A percentile compares a stretch with the other conserved stretches of the same genome.
Conservation (phyloP, 2,797 vertebrate genomes). For the Stomatorhinus walkeri region DNA sequence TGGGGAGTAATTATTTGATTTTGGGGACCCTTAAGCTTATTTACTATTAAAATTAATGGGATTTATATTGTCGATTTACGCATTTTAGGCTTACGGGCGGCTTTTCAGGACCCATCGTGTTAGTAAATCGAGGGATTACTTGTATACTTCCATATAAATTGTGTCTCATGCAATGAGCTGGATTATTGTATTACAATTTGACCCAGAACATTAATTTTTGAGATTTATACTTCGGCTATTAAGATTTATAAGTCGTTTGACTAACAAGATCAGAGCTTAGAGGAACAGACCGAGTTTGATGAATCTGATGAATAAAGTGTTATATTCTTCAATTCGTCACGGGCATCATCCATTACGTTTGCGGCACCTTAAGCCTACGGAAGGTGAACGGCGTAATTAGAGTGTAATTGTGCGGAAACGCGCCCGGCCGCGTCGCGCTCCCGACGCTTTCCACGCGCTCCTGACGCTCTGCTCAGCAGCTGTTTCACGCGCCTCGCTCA, state of each 20-base stretch:
- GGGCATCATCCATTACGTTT: background rate
- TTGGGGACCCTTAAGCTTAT: background rate
- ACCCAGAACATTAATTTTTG: background rate
- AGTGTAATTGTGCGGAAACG: background rate
- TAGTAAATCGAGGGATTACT: conserved; percentile 22
- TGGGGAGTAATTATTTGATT: background rate
- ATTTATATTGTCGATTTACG: background rate
- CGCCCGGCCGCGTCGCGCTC: background rate
- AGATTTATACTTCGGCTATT: conserved; percentile 30
- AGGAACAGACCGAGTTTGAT: background rate
- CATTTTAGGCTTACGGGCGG: background rate
- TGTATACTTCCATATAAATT: conserved; percentile 33
- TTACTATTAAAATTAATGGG: background rate
- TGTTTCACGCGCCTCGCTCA: conserved; percentile 14
- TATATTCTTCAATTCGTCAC: background rate
- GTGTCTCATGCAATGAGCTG: conserved; percentile 32
- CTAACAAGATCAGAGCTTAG: background rate
- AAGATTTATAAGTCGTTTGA: conserved; percentile 8
- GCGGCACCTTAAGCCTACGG: background rate
- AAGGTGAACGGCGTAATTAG: background rate
- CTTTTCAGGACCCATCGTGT: background rate
- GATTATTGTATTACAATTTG: conserved; percentile 14
- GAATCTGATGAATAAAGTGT: background rate
- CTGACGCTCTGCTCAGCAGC: background rate
- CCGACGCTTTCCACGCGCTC: background rate